Percentiles rank a stretch among this genome's conserved stretches.
Conservation (phyloP, 2,888 invertebrate genomes). For the Siphlonurus alternatus region DNA sequence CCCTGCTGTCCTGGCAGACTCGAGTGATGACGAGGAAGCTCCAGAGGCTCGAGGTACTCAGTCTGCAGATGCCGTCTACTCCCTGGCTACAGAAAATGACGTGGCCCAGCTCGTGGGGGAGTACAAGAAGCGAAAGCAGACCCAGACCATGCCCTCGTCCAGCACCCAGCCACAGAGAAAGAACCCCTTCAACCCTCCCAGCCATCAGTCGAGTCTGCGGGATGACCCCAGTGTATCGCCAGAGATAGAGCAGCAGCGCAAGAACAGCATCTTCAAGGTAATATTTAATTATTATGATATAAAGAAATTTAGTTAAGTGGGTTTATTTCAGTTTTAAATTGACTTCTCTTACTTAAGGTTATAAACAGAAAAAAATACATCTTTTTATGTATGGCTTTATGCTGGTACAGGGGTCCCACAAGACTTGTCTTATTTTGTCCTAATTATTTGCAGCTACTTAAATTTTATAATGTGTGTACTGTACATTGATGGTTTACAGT, state of each 20-base stretch:
- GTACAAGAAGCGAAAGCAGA: slow-evolving; percentile 34
- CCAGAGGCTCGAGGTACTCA: slow-evolving; percentile 24
- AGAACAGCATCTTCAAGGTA: slow-evolving; percentile 67
- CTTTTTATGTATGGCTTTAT: too few relatives aligned
- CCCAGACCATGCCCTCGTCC: slow-evolving; percentile 24
- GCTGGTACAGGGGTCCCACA: too few relatives aligned
- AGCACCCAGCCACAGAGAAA: slow-evolving; percentile 18
- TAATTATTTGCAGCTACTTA: too few relatives aligned
- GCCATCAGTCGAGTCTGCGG: slow-evolving; percentile 25
- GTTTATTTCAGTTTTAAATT: neutral
- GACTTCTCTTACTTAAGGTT: too few relatives aligned
- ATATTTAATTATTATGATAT: too few relatives aligned
- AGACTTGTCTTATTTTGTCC: too few relatives aligned
- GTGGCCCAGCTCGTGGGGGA: slow-evolving; percentile 32
- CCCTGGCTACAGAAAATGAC: slow-evolving; percentile 29
- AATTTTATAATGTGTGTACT: too few relatives aligned
- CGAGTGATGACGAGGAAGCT: slow-evolving; percentile 21
- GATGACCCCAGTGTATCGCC: slow-evolving; percentile 52
- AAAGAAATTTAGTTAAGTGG: too few relatives aligned
- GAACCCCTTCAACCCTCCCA: slow-evolving; percentile 23
- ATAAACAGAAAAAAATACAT: too few relatives aligned
- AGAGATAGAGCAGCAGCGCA: slow-evolving; percentile 68
- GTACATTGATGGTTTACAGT: too few relatives aligned
- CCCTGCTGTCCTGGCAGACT: slow-evolving; percentile 11
- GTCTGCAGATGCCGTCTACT: slow-evolving; percentile 23